Evolutionary conservation across 30 jellyfish, hydroid and myxozoan species (phyloP), one percentile per base, ranked within the genome.

Genomic region (Aurelia aurita): DNA sequence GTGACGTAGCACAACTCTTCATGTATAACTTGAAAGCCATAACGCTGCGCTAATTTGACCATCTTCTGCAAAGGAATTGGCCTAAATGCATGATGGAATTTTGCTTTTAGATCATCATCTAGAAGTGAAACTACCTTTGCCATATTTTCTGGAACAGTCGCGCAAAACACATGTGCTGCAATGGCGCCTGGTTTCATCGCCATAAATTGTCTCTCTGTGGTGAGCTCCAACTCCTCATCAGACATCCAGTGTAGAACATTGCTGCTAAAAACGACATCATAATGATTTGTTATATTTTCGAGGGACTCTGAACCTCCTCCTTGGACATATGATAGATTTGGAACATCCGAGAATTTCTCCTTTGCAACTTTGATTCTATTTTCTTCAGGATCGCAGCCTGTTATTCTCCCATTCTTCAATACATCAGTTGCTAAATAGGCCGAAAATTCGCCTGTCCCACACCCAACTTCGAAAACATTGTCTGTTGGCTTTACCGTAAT

Each of bases 361-460:
- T 55, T 55, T 10, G 67, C 67, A 55, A 55, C 67, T 55, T 55
- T 55, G 25, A 55, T 13, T 55, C 67, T 55, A 22, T 55, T 55
- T 55, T 55, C 67, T 14, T 55, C 67, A 3, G 67, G 67, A 55
- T 55, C 67, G 3, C 67, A 55, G 25, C 29, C 67, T 22, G 67
- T 55, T n/a, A 55, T 22, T n/a, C 13, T 55, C 67, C 67, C 67
- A n/a, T 55, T 55, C 29, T 55, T n/a, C 67, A 55, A 55, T 16
- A 55, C 3, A 55, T 14, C 32, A 6, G 67, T 55, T 19, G 67
- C 67, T 22, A 55, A 55, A 55, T 55, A 12, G 12, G 67, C 67
- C 29, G 67, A n/a, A 55, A 12, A 55, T 27, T 55, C 67, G 67
- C 67, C 67, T 4, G 67, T 55, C 14, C 67, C 67, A 16, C 67